phyloP scores from a whole-genome alignment of 1,140 invertebrate species.

The Drosophila watanabei region DNA sequence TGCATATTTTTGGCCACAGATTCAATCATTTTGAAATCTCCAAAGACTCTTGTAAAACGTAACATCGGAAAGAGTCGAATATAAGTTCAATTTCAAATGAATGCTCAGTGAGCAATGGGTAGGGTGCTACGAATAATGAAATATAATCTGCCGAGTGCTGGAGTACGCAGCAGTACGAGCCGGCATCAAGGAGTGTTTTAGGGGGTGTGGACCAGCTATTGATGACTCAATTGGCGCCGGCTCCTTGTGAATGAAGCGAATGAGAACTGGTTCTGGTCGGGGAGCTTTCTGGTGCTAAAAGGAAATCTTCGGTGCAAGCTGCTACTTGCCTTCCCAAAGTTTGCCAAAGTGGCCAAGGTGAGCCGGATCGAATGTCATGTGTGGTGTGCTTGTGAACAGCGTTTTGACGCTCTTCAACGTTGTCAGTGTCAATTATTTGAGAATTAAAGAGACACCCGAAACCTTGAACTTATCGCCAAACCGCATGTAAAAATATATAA shows the following conservation, averaged over 20 bases:
- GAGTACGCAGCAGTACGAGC: not conserved
- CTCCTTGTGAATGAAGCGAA: conserved; percentile 69
- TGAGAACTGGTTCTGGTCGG: conserved; percentile 46
- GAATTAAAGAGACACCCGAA: conserved; percentile 15
- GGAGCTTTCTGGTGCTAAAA: conserved; percentile 59
- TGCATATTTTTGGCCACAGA: not conserved
- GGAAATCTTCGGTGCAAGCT: conserved; percentile 68
- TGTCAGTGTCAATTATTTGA: conserved; percentile 62
- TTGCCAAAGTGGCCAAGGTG: conserved; percentile 68
- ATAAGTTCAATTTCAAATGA: not conserved
- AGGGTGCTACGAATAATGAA: conserved; percentile 34
- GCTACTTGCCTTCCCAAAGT: conserved; percentile 66
- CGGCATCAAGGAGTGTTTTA: conserved; percentile 4
- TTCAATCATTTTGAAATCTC: not conserved
- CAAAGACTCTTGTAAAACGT: not conserved
- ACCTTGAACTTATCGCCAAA: conserved; percentile 72
- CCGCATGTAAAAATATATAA: conserved; percentile 60
- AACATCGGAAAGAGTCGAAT: not conserved
- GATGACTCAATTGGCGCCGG: conserved; percentile 71
- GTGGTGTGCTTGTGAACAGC: conserved; percentile 64
- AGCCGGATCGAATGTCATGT: conserved; percentile 67
- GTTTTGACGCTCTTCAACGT: conserved; percentile 65
- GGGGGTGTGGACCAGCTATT: conserved; percentile 15
- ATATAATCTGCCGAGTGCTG: conserved; percentile 27
- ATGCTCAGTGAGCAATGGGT: conserved; percentile 1